Evolutionary conservation across 2,797 vertebrate genomes (phyloP).

Genomic region (Micropoecilia bifurca): DNA sequence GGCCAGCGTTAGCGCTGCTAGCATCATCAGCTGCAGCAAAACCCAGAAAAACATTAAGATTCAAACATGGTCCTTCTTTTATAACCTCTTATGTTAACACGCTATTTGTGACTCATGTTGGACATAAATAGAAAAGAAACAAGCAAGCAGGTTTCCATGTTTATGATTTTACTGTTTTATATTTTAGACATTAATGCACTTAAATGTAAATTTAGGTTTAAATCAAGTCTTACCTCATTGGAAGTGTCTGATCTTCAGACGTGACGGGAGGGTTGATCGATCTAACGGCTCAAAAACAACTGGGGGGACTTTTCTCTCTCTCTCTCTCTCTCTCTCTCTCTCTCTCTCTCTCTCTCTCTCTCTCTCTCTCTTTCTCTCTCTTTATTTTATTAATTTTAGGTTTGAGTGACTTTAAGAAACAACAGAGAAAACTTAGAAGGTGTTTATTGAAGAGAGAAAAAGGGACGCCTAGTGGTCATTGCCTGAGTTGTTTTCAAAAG

Average conservation of each 20-base stretch:
- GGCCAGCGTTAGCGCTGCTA: slow-evolving; percentile 30
- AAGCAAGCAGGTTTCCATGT: not conserved
- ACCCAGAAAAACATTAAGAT: not conserved
- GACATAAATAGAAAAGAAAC: not conserved
- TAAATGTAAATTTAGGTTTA: not conserved
- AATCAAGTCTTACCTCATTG: slow-evolving; percentile 35
- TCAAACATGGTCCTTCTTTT: not conserved
- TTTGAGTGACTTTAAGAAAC: not conserved
- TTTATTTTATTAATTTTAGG: no score
- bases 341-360: not conserved
- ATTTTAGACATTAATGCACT: not conserved
- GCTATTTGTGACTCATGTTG: not conserved
- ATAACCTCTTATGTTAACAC: not conserved
- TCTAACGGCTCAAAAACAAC: not conserved
- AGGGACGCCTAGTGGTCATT: not conserved
- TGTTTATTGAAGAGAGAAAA: not conserved
- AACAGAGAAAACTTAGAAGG: not conserved
- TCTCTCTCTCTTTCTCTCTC: not conserved
- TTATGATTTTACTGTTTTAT: not conserved
- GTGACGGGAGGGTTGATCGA: not conserved
- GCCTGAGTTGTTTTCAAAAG: not conserved
- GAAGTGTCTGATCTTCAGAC: not conserved
- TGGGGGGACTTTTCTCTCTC: not conserved
- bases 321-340: not conserved
- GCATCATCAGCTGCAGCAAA: slow-evolving; percentile 35